A percentile compares a stretch with the other conserved stretches of the same genome.
Conservation (phyloP, 1,140 invertebrate species). For the Scaptodrosophila lebanonensis region DNA sequence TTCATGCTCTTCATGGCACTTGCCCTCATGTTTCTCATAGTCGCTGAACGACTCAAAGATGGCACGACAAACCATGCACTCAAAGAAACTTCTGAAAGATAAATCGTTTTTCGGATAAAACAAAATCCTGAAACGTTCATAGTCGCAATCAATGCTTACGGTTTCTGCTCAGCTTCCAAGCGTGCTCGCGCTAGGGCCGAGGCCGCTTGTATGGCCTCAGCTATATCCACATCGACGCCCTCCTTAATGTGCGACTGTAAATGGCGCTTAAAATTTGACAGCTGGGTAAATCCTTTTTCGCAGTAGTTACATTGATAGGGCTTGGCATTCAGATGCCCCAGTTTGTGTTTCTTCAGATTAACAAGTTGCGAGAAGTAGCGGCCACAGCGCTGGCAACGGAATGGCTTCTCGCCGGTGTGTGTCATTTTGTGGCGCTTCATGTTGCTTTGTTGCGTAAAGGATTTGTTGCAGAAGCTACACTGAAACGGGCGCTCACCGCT, state of each 20-base stretch:
- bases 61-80: slow-evolving; percentile 71
- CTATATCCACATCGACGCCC: slow-evolving; percentile 63
- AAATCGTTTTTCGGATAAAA: neutral
- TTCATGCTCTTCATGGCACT: slow-evolving; percentile 66
- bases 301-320: slow-evolving; percentile 71
- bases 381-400: slow-evolving; percentile 70
- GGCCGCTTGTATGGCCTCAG: slow-evolving; percentile 56
- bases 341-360: slow-evolving; percentile 76
- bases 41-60: slow-evolving; percentile 70
- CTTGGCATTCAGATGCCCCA: slow-evolving; percentile 72
- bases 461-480: slow-evolving; percentile 74
- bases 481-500: slow-evolving; percentile 73
- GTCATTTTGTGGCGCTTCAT: slow-evolving; percentile 76
- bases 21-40: slow-evolving; percentile 67
- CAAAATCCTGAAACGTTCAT: too few relatives aligned
- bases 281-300: slow-evolving; percentile 72
- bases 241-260: slow-evolving; percentile 71
- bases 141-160: too few relatives aligned
- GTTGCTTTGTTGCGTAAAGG: slow-evolving; percentile 76
- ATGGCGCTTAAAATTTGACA: slow-evolving; percentile 71
- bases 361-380: slow-evolving; percentile 73
- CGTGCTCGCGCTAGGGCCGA: slow-evolving; percentile 56
- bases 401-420: slow-evolving; percentile 76
- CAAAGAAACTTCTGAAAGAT: slow-evolving; percentile 57
- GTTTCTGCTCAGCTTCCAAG: slow-evolving; percentile 64